phyloP scores from a whole-genome alignment of 2,113 vertebrate genomes.

The Sakesphorus luctuosus region DNA sequence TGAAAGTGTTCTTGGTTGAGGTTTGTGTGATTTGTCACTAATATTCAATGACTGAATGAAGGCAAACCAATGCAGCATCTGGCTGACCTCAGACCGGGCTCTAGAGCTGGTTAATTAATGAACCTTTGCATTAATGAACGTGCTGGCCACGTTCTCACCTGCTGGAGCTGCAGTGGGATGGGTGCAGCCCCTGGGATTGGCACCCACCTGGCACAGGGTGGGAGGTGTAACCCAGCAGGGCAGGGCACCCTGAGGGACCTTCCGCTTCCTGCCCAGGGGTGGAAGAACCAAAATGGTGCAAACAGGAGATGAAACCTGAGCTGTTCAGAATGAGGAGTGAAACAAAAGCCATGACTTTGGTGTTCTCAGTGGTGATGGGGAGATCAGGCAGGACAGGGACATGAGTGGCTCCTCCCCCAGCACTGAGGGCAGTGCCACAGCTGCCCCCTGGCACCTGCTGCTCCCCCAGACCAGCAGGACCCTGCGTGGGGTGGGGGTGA shows the following conservation, averaged over 20 bases:
- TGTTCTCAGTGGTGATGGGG: neutral
- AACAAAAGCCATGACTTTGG: neutral
- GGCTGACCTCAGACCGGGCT: neutral
- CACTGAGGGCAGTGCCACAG: fast-evolving
- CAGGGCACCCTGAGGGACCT: fast-evolving
- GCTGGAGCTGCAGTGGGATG: neutral
- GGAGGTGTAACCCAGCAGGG: neutral
- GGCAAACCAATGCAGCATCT: neutral
- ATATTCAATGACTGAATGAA: neutral
- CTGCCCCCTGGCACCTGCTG: neutral
- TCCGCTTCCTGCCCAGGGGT: neutral
- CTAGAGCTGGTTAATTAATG: neutral
- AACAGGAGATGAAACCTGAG: neutral
- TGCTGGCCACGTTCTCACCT: fast-evolving
- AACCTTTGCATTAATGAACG: neutral
- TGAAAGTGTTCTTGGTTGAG: slow-evolving; percentile 25
- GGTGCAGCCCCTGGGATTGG: fast-evolving
- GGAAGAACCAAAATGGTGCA: fast-evolving
- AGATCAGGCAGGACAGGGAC: neutral
- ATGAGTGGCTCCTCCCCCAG: fast-evolving
- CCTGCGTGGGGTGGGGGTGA: fast-evolving
- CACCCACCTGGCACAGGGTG: fast-evolving
- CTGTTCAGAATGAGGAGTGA: fast-evolving
- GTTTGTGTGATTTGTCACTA: neutral
- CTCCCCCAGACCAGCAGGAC: fast-evolving